A percentile compares a stretch with the other conserved stretches of the same genome.
Evolutionary conservation across 92 coral and sea anemone genomes (phyloP).

Genomic region (Epizoanthus stellaris): DNA sequence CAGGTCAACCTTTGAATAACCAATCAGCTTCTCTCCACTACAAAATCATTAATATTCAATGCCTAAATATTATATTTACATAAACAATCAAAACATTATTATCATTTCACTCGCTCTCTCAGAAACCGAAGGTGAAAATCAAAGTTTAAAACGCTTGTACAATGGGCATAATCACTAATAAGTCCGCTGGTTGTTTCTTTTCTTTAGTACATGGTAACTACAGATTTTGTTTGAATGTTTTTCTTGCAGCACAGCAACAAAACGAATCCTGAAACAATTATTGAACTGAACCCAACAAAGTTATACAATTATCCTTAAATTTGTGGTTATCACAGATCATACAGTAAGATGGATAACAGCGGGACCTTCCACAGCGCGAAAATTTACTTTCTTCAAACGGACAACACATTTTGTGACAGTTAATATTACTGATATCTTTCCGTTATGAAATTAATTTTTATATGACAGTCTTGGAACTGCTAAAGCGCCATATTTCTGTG

Average conservation of each 20-base stretch:
- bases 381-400: no score
- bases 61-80: slow-evolving; percentile 13
- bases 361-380: no score
- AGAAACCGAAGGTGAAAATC: background rate
- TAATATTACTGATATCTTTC: background rate
- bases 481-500: background rate
- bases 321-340: no score
- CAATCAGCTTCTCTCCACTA: slow-evolving; percentile 22
- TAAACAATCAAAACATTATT: slow-evolving; percentile 18
- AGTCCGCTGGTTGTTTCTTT: background rate
- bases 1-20: slow-evolving; percentile 14
- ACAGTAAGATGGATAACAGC: no score
- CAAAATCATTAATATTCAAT: slow-evolving; percentile 27
- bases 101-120: background rate
- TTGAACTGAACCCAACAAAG: no score
- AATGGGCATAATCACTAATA: background rate
- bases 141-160: background rate
- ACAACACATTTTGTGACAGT: background rate
- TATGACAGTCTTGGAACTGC: background rate
- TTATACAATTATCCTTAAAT: no score
- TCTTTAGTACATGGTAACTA: no score
- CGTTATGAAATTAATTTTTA: background rate
- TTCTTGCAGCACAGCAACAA: no score
- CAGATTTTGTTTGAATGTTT: no score
- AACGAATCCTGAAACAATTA: no score